Base-by-base conservation (phyloP, 2,888 invertebrate species). In the Synanthedon myopaeformis region DNA sequence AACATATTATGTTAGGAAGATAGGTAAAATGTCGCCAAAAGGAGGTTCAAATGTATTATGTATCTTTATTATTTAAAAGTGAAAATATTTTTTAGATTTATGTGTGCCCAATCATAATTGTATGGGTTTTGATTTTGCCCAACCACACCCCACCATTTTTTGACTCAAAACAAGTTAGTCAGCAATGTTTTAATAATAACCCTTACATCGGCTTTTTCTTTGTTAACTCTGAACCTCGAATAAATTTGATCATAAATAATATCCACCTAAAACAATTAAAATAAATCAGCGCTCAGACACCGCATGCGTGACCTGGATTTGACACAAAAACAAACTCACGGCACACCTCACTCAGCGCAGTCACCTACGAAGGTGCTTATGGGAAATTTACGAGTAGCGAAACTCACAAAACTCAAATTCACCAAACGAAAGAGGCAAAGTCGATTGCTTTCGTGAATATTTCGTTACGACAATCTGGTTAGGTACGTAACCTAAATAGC, bases 391-490 rank as follows among this genome's bases (percentile, higher is more conserved):
- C 68, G 60, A 62, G 63, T 57, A 63, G 58, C 51, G 61, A 69
- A 63, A 72, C 70, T 64, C 62, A 59, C 54, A 61, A 61, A 74
- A 65, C 68, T 64, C 68, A 61, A 74, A 76, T 69, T 78, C 65
- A 66, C 64, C 65, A 59, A 70, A 61, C 65, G 61, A 65, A 64
- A 72, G 70, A 73, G 69, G 64, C 64, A 58, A 70, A 70, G 73
- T 79, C 79, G 73, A 82, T 78, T 75, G 70, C 70, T 76, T 76
- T 76, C 74, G 77, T 72, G 76, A 77, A 82, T 79, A 79, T 82
- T 82, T 74, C 69, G 79, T 81, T 84, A 82, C 72, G 76, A 77
- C 82, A 81, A 82, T 83, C 82, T 84, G 86, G 86, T 86, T 86
- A 86, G 82, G 77, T 79, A 77, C 72, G 67, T 71, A 64, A 75